Evolutionary conservation across 2,888 invertebrate genomes (phyloP).

Genomic region (Julus scanicus): DNA sequence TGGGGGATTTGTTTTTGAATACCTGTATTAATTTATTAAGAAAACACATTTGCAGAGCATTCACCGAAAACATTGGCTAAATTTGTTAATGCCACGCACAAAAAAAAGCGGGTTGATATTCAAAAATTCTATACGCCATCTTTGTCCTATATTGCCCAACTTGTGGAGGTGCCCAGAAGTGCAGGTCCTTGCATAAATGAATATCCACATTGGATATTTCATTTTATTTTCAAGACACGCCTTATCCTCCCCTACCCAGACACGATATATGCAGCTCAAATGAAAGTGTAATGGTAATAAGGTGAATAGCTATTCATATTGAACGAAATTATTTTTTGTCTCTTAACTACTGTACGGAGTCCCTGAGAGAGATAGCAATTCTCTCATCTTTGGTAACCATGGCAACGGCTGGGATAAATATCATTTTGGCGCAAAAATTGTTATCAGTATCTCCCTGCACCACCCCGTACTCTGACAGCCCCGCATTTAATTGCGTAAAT

Average conservation of each 20-base stretch:
- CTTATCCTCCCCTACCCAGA: not conserved
- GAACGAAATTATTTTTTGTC: constrained; percentile 37
- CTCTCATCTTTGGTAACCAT: constrained; percentile 25
- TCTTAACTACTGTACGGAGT: constrained; percentile 37
- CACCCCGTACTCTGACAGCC: not conserved
- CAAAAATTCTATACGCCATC: not conserved
- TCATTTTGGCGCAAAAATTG: constrained; percentile 23
- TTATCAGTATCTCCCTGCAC: constrained; percentile 11
- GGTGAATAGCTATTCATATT: constrained; percentile 36
- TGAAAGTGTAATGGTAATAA: constrained; percentile 30
- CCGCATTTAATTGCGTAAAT: constrained; percentile 37
- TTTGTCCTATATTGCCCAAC: not conserved
- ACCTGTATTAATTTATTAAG: too few relatives aligned
- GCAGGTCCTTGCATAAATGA: not conserved
- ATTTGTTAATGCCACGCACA: too few relatives aligned
- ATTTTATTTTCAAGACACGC: not conserved
- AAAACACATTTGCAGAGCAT: too few relatives aligned
- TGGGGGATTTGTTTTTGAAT: too few relatives aligned
- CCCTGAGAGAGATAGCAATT: constrained; percentile 35
- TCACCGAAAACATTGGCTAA: too few relatives aligned
- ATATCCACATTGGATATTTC: not conserved
- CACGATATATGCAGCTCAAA: not conserved
- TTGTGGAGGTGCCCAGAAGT: not conserved
- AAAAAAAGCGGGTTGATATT: too few relatives aligned
- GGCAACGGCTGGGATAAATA: constrained; percentile 28